A percentile compares a stretch with the other conserved stretches of the same genome.
Conservation (phyloP, 2,888 invertebrate species). For the Eupithecia vulgata region DNA sequence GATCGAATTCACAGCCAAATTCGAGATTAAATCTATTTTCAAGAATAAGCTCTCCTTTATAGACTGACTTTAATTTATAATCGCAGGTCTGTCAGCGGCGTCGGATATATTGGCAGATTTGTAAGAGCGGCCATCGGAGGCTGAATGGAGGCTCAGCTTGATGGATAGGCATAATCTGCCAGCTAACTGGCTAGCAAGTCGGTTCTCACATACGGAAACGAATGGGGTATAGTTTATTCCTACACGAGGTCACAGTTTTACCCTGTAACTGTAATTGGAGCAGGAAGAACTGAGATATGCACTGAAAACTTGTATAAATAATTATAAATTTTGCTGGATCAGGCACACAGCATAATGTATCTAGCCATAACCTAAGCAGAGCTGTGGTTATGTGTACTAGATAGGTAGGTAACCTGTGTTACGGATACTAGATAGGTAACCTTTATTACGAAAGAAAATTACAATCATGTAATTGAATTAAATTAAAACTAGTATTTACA, state of each 20-base stretch:
- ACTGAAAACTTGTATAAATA: neutral
- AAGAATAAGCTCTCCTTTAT: neutral
- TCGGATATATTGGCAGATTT: neutral
- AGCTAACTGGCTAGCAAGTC: neutral
- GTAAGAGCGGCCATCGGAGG: neutral
- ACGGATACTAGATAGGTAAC: too few species aligned
- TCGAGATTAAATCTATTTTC: neutral
- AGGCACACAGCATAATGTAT: too few species aligned
- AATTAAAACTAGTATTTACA: too few species aligned
- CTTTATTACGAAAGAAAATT: too few species aligned
- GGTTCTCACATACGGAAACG: neutral
- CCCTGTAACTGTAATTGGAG: neutral
- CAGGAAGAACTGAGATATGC: neutral
- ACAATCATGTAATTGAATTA: too few species aligned
- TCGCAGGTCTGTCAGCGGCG: neutral
- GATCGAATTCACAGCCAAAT: neutral
- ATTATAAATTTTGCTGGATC: too few species aligned
- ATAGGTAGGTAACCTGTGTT: too few species aligned
- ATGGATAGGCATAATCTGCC: neutral
- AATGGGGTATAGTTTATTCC: neutral
- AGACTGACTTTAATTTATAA: slow-evolving; percentile 4
- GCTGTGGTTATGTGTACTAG: too few species aligned
- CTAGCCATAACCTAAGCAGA: too few species aligned
- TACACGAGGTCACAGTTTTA: neutral
- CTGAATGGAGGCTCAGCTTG: slow-evolving; percentile 4